Evolutionary conservation across 2,888 invertebrate species (phyloP), one percentile per base, ranked within the genome.

Genomic region (Siphonodentalium dalli): DNA sequence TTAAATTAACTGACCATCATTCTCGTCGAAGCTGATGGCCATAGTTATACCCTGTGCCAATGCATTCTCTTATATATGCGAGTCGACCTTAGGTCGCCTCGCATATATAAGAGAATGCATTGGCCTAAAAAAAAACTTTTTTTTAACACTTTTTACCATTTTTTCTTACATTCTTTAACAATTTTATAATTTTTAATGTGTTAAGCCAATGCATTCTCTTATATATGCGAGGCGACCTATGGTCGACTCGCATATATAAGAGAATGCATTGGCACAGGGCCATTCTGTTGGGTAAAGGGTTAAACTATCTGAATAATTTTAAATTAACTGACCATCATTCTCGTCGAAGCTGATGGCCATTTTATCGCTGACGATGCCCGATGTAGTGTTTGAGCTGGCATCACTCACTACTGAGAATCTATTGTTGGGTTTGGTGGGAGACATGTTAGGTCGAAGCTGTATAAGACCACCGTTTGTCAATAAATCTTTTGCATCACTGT

Each of bases 381-480:
- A 95, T 23, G 96, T 96, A 34, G 95, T 96, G 78, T 94, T 95
- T n/a, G 94, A 95, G 73, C 94, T 94, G 35, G 93, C 92, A 73
- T 90, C 91, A 55, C 93, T 93, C 77, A 95, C 93, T 27, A 95
- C 90, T 50, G 92, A 93, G 78, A 91, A 90, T 70, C 92, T 49
- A 28, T 67, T 87, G 81, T 92, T 72, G 26, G 66, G 66, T 18
- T 44, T 34, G 28, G 66, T 60, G 3, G 72, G 72, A 6, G 72
- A 69, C 11, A 68, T 57, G 29, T 66, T 66, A 7, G 63, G 53
- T 24, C 69, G 58, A 38, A 63, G 67, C 5, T 63, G 58, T 15
- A 49, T 50, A 11, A 56, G 46, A n/a, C 74, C 76, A 20, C 72
- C 69, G 44, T 74, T 73, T 38, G 68, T 67, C 15, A 68, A 77